Evolutionary conservation across 2,888 invertebrate species (phyloP).

Genomic region (Yponomeuta plumbellus): DNA sequence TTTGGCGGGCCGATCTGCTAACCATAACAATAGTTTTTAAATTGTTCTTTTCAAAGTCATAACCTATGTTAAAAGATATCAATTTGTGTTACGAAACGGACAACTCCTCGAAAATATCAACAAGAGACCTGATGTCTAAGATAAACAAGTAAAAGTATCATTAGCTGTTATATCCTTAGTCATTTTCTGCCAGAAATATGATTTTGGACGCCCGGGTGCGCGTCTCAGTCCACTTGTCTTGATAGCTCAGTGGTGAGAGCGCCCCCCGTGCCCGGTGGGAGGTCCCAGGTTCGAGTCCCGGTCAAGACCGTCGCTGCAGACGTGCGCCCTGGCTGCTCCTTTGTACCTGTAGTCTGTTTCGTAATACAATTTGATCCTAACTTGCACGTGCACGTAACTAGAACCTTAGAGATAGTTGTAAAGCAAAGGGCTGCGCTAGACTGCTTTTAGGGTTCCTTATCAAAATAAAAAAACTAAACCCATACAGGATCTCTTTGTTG

Average conservation of each 20-base stretch:
- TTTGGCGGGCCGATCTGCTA: too few relatives aligned
- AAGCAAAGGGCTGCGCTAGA: constrained; percentile 57
- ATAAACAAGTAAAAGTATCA: neutral
- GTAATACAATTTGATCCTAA: neutral
- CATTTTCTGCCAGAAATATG: neutral
- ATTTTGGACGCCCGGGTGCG: constrained; percentile 5
- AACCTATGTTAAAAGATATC: too few relatives aligned
- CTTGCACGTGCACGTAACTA: neutral
- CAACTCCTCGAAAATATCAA: neutral
- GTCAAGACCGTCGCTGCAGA: constrained; percentile 67
- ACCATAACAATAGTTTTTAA: too few relatives aligned
- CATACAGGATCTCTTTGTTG: too few relatives aligned
- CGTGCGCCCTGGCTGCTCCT: constrained; percentile 31
- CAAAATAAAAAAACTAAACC: too few relatives aligned
- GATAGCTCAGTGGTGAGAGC: constrained; percentile 75
- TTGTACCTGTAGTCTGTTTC: constrained; percentile 27
- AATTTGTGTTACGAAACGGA: neutral
- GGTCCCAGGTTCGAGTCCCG: constrained; percentile 74
- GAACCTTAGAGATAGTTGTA: neutral
- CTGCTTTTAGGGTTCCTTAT: constrained; percentile 46
- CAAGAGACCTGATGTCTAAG: neutral
- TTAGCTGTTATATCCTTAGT: too few relatives aligned
- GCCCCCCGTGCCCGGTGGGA: constrained; percentile 55
- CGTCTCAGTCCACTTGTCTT: constrained; percentile 61
- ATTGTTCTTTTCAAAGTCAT: too few relatives aligned